Evolutionary conservation across 2,888 invertebrate species (phyloP), one percentile per base, ranked within the genome.

Genomic region (Rhogogaster chlorosoma): DNA sequence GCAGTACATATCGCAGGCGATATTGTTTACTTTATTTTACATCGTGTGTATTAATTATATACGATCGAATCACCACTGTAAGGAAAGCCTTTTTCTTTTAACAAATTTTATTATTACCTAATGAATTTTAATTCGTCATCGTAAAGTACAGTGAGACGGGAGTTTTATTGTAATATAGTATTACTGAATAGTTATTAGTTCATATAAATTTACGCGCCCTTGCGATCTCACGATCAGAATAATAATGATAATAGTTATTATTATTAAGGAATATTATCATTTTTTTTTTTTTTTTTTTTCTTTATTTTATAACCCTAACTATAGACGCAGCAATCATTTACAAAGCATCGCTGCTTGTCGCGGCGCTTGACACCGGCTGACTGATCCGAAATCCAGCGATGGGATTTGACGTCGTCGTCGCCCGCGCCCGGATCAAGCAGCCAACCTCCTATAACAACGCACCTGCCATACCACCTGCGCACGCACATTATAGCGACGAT

Each of bases 301-400:
- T 53, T 29, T n/a, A n/a, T n/a, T n/a, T 61, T 38, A 22, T 38
- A 22, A 57, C 61, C 29, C 29, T 80, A 36, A 18, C 49, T 15
- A 29, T 22, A 61, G 38, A 80, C 80, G 38, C 80, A 49, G 38
- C 80, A 38, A 29, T 61, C 26, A 80, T 57, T 61, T 61, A 36
- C 78, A 26, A 38, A 36, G 22, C 38, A 61, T 87, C 88, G 86
- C 85, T 88, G 88, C 87, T 89, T 88, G 89, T 89, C 89, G 89
- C 89, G 89, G 90, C 88, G 89, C 90, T 89, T 88, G 80, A 90
- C 89, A 89, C 89, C 89, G 90, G 90, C 89, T 89, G 90, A 89
- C 89, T 89, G 89, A 89, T 89, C 89, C 88, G 86, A n/a, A 45
- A 49, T 53, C 49, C 18, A 77, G 29, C 32, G 12, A 77, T 29